These are phyloP conservation scores for Sinella curviseta DNA, from an alignment of 1,140 invertebrate genomes.

Conservation along the genomic window DNA sequence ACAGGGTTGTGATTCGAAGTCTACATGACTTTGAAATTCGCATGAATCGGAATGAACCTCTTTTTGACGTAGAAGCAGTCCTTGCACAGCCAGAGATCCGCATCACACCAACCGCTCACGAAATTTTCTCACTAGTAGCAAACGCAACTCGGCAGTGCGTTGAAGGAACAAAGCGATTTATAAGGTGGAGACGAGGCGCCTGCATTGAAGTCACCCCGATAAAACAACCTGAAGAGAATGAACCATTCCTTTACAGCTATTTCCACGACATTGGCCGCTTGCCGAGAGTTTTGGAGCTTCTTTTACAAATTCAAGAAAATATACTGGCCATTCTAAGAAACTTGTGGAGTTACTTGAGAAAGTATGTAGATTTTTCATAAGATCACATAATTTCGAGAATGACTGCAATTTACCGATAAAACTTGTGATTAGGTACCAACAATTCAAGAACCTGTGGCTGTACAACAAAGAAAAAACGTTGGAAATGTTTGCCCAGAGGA, in stretches of 20 bases:
- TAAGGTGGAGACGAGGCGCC: conserved; percentile 80
- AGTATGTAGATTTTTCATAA: conserved; percentile 54
- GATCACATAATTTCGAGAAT: background rate
- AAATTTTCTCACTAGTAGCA: conserved; percentile 73
- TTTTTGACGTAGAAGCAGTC: conserved; percentile 76
- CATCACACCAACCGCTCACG: conserved; percentile 69
- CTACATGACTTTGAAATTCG: conserved; percentile 68
- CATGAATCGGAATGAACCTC: conserved; percentile 61
- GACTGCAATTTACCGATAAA: background rate
- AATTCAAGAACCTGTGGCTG: conserved; percentile 76
- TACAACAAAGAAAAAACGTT: conserved; percentile 73
- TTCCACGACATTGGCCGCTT: conserved; percentile 74
- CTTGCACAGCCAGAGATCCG: conserved; percentile 72
- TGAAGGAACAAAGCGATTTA: conserved; percentile 67
- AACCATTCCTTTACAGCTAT: conserved; percentile 67
- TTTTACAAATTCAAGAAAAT: conserved; percentile 66
- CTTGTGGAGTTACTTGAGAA: conserved; percentile 66
- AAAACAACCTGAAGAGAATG: conserved; percentile 58
- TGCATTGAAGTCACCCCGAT: conserved; percentile 71
- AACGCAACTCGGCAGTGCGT: conserved; percentile 59
- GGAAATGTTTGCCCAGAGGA: conserved; percentile 71
- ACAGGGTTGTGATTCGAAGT: conserved; percentile 67
- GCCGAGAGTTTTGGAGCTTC: conserved; percentile 66
- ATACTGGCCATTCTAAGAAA: conserved; percentile 64
- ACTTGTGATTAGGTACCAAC: conserved; percentile 65